Evolutionary conservation across 2,797 vertebrate species (phyloP), one percentile per base, ranked within the genome.

Genomic region (Telmatherina bonti): DNA sequence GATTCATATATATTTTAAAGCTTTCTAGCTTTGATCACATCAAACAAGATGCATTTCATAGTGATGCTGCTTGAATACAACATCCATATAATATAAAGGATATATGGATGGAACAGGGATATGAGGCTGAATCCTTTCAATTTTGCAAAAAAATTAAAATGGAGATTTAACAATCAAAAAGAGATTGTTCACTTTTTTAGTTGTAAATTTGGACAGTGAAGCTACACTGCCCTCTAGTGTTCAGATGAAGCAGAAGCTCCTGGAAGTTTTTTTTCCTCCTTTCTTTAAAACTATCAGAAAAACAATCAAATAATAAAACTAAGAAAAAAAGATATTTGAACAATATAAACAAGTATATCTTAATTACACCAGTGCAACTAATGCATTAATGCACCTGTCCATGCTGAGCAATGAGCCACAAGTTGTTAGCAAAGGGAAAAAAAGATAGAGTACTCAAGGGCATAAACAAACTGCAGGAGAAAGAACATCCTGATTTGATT

Each of bases 321-420:
- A n/a, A n/a, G n/a, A n/a, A n/a, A n/a, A n/a, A n/a, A n/a, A n/a
- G n/a, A n/a, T n/a, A n/a, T n/a, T n/a, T n/a, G n/a, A n/a, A n/a
- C n/a, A n/a, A n/a, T n/a, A n/a, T n/a, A n/a, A n/a, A n/a, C n/a
- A n/a, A n/a, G n/a, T n/a, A n/a, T n/a, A n/a, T n/a, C n/a, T n/a
- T n/a, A n/a, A n/a, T n/a, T 31, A 26, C 3, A 35, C n/a, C 30
- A 36, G 56, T 49, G 53, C 69, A 74, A 38, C 36, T 55, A 72
- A 74, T 24, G 53, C 66, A 79, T 45, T 58, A 30, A 68, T 61
- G 61, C 67, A 67, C 67, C 70, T 43, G 15, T 71, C 70, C 84
- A 75, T 36, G 83, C 73, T 64, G 59, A 81, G 72, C 78, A 83
- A 61, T 22, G 71, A 82, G 72, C 62, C 45, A 70, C 64, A 82